These are phyloP conservation scores for Sinohyriopsis cumingii DNA, from an alignment of 2,888 invertebrate species.

Conservation along the genomic window DNA sequence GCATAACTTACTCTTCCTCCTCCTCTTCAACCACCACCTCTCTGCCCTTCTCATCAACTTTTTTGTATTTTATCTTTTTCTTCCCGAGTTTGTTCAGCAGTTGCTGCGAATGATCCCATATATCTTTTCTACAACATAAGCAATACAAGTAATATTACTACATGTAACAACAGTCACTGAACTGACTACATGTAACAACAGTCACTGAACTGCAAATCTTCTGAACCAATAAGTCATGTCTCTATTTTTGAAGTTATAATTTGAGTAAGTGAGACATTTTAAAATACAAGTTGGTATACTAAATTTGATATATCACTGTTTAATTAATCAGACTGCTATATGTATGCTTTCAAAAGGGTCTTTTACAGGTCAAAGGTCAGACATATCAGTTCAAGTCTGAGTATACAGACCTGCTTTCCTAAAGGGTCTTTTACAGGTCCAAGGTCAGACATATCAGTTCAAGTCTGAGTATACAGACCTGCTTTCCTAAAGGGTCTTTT, in stretches of 20 bases:
- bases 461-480: no score
- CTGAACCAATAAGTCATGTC: not conserved
- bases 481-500: no score
- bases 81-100: slow-evolving; percentile 39
- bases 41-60: slow-evolving; percentile 20
- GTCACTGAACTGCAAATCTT: not conserved
- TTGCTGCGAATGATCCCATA: slow-evolving; percentile 50
- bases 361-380: no score
- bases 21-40: slow-evolving; percentile 30
- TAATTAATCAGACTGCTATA: no score
- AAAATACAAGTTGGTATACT: no score
- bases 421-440: no score
- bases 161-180: not conserved
- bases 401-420: no score
- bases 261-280: no score
- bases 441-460: no score
- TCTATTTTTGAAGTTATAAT: not conserved
- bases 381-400: no score
- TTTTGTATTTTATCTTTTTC: slow-evolving; percentile 29
- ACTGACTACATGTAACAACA: not conserved
- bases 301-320: no score
- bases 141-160: not conserved
- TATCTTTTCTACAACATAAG: slow-evolving; percentile 34
- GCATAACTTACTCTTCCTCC: slow-evolving; percentile 21
- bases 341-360: no score